Evolutionary conservation across 2,888 invertebrate species (phyloP).

Genomic region (Heliconius charithonia): DNA sequence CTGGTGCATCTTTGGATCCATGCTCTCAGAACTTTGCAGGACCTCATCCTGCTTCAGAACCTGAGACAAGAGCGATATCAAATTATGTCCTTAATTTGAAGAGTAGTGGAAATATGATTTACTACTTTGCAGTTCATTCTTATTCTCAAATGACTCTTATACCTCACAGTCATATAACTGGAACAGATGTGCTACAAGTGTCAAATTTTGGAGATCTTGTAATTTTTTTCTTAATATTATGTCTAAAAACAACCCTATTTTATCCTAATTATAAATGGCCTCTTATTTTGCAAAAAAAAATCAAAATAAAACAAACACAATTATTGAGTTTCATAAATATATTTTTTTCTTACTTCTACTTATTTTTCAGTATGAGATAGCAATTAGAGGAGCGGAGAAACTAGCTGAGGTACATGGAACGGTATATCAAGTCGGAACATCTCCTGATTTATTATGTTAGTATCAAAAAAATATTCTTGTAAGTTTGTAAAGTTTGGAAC

Average conservation of each 20-base stretch:
- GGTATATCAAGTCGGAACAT: conserved; percentile 52
- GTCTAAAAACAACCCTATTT: too few relatives aligned
- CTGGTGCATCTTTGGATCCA: conserved; percentile 67
- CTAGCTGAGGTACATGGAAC: conserved; percentile 49
- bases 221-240: conserved; percentile 9
- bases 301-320: too few relatives aligned
- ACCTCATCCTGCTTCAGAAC: conserved; percentile 81
- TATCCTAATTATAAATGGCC: too few relatives aligned
- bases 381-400: conserved; percentile 50
- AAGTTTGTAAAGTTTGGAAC: not conserved
- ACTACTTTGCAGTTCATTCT: conserved; percentile 86
- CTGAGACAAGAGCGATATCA: conserved; percentile 71
- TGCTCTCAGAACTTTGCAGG: conserved; percentile 81
- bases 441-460: conserved; percentile 54
- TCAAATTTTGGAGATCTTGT: conserved; percentile 66
- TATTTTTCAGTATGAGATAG: conserved; percentile 53
- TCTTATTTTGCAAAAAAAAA: too few relatives aligned
- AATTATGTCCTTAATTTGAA: conserved; percentile 58
- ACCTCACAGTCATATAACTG: conserved; percentile 81
- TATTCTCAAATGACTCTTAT: conserved; percentile 87
- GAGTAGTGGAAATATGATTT: conserved; percentile 58
- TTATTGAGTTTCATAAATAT: too few relatives aligned
- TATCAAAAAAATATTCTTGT: conserved; percentile 11
- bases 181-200: conserved; percentile 51
- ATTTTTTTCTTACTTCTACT: not conserved